Evolutionary conservation across 2,888 invertebrate species (phyloP), one percentile per base, ranked within the genome.

Genomic region (Bedellia somnulentella): DNA sequence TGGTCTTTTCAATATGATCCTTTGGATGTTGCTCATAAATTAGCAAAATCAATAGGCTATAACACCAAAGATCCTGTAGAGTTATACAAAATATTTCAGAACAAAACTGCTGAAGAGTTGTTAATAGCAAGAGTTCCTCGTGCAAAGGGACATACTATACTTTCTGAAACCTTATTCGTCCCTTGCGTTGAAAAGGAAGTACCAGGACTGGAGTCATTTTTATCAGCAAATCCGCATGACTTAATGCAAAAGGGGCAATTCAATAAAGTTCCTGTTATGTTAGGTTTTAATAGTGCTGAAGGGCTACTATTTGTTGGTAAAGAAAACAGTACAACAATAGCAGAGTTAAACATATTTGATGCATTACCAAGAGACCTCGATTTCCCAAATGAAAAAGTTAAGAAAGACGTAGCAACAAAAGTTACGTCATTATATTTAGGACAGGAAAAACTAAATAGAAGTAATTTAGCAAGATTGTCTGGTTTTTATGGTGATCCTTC

Each of bases 1-100:
- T 75, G 75, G 75, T 52, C 54, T 34, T 41, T 71, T 6, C 73
- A 73, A 27, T 56, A 52, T 35, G 63, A 73, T 9, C 71, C 71
- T 6, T 14, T 63, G 5, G 39, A 54, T 27, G 59, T 47, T 5
- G 73, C 71, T 3, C 57, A 45, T 30, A 18, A 37, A 10, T 44
- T 67, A 10, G 64, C 59, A 1, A 39, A 48, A 31, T 51, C 57
- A 40, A 45, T 68, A 41, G 66, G 66, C 0, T 32, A 49, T 14
- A 36, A 47, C 5, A 52, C 54, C 1, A 33, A 49, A 24, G 47
- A 71, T 33, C 57, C 63, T 3, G 22, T 45, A 12, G 49, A 68
- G 46, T 37, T 73, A 4, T 51, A 59, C 22, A 46, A 47, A 6
- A 31, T 62, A 29, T 61, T 73, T 21, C 53, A 40, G 26, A 48